Percentiles rank a stretch among this genome's conserved stretches.
phyloP scores from a whole-genome alignment of 2,888 invertebrate species.

The Lasioglossum vierecki region DNA sequence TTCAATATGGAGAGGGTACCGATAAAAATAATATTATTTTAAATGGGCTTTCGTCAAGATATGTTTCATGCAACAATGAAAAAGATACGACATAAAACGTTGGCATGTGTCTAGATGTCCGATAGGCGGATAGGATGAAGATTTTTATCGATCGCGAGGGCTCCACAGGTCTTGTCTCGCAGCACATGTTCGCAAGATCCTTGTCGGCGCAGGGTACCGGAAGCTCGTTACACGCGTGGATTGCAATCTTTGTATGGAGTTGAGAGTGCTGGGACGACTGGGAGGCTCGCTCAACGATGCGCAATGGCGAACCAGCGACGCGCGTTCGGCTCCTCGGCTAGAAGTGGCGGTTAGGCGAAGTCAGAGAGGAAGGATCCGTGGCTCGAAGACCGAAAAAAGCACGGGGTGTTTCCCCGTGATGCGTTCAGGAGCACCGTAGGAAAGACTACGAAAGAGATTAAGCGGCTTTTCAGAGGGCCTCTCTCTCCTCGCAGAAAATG shows the following conservation, averaged over 20 bases:
- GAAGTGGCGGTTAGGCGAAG: constrained; percentile 17
- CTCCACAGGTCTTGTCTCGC: background rate
- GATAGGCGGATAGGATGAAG: background rate
- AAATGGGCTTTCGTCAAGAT: too few species aligned
- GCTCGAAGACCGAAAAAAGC: constrained; percentile 12
- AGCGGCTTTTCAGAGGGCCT: background rate
- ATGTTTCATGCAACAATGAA: background rate
- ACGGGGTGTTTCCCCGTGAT: constrained; percentile 35
- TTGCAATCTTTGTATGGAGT: constrained; percentile 70
- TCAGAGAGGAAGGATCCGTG: background rate
- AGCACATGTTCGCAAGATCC: background rate
- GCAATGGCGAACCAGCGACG: constrained; percentile 55
- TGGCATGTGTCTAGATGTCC: background rate
- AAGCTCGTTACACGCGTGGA: constrained; percentile 76
- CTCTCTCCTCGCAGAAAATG: constrained; percentile 6
- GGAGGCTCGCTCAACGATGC: constrained; percentile 70
- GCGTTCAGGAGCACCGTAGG: constrained; percentile 39
- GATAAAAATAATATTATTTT: too few species aligned
- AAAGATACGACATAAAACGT: background rate
- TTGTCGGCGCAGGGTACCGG: constrained; percentile 30
- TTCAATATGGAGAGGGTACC: too few species aligned
- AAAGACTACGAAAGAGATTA: constrained; percentile 1
- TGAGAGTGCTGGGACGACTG: constrained; percentile 41
- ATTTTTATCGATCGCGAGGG: background rate
- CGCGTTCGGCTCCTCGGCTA: background rate